A percentile compares a stretch with the other conserved stretches of the same genome.
Conservation (phyloP, 2,797 vertebrate species). For the Delichon dasypus region DNA sequence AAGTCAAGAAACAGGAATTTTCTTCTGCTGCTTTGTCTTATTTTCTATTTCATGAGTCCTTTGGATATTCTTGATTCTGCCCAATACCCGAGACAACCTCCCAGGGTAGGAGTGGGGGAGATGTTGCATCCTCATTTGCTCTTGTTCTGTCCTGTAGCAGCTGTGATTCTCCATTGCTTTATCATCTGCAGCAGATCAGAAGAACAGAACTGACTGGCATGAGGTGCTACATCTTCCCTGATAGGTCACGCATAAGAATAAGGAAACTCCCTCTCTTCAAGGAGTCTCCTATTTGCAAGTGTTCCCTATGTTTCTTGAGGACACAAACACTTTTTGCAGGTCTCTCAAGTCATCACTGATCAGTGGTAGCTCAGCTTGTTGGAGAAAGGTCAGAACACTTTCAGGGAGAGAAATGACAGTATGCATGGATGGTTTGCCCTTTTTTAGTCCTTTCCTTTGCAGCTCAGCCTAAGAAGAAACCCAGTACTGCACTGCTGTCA, state of each 20-base stretch:
- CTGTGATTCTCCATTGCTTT: not conserved
- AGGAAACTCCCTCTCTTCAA: not conserved
- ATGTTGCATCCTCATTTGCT: not conserved
- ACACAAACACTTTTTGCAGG: not conserved
- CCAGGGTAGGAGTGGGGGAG: not conserved
- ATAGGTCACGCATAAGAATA: not conserved
- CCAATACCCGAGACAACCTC: not conserved
- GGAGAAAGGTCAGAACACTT: not conserved
- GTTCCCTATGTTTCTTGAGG: not conserved
- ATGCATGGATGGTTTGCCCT: not conserved
- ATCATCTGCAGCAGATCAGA: not conserved
- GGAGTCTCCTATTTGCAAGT: not conserved
- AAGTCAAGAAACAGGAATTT: not conserved
- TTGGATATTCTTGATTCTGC: not conserved
- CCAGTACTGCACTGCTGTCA: not conserved
- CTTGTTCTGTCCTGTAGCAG: not conserved
- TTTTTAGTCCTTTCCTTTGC: not conserved
- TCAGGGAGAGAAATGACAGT: not conserved
- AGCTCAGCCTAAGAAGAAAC: not conserved
- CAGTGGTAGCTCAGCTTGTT: not conserved
- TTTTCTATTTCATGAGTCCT: not conserved
- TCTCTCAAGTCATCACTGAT: not conserved
- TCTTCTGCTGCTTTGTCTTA: not conserved
- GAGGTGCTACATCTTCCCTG: not conserved
- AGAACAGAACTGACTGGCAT: not conserved